Base-by-base conservation (phyloP, 53 echinoderm and acorn worm species). In the Glandiceps talaboti region DNA sequence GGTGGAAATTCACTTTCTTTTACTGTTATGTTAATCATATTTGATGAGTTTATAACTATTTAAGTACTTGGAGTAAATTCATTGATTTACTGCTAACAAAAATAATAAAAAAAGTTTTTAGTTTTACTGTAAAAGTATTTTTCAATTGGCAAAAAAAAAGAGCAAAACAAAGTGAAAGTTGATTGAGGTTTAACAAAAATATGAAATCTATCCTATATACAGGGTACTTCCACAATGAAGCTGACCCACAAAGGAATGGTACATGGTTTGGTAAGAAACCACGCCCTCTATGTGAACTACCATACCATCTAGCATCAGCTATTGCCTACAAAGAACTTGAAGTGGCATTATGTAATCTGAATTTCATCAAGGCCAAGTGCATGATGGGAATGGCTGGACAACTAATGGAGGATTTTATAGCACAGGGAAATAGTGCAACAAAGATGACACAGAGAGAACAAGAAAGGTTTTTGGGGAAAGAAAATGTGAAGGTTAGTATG, bases 251-350 rank as follows among this genome's bases (percentile, higher is more conserved):
- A 0, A 73, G 81, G 27, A 77, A 91, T 73, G 32, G 76, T 33
- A 28, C 79, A n/a, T 93, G 93, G 87, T 75, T 75, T 27, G 80
- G 86, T 28, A 80, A 81, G 26, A 80, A 86, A 76, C 80, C 89
- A 1, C 86, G 89, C 32, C 85, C 93, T 30, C 82, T 97, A 27
- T 83, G 87, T 32, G 89, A 97, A 82, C 78, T 93, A 33, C 89
- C 99, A 26, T 93, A 91, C 81, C 99, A 97, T 82, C 88, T 97
- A 25, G 85, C 93, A 14, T 89, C 85, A n/a, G 89, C 89, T 33
- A 85, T 82, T 1, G 85, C 89, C 30, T 97, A 94, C 33, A 10
- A 78, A 1, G 84, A 91, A 12, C 86, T 97, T 27, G 76, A 82
- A 73, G 30, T 79, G 0, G 74, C 84, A 14, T 76, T 97, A 33